phyloP scores from a whole-genome alignment of 2,888 invertebrate species.

The Himalopsyche anomala region DNA sequence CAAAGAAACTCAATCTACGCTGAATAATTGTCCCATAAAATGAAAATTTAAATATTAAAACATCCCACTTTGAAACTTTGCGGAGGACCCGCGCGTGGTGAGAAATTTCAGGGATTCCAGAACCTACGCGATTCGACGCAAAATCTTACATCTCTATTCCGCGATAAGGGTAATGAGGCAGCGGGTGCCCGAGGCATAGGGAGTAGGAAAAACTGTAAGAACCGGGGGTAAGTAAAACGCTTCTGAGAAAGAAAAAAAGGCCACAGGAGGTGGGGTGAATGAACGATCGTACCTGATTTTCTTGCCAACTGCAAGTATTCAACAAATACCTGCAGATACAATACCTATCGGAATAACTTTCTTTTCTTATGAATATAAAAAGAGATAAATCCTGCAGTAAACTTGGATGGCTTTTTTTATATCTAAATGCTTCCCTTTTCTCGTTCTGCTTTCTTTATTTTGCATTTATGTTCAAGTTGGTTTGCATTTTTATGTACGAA shows the following conservation, averaged over 20 bases:
- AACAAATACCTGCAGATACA: slow-evolving; percentile 62
- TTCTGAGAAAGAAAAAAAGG: slow-evolving; percentile 57
- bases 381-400: slow-evolving; percentile 64
- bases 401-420: slow-evolving; percentile 64
- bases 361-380: slow-evolving; percentile 65
- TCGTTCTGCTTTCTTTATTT: slow-evolving; percentile 63
- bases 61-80: slow-evolving; percentile 48
- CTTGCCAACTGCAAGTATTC: slow-evolving; percentile 47
- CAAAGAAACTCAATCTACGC: slow-evolving; percentile 30
- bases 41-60: slow-evolving; percentile 45
- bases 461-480: slow-evolving; percentile 62
- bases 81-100: slow-evolving; percentile 48
- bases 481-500: slow-evolving; percentile 64
- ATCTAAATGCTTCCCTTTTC: slow-evolving; percentile 63
- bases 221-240: slow-evolving; percentile 54
- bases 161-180: slow-evolving; percentile 65
- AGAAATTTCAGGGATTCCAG: slow-evolving; percentile 51
- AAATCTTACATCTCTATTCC: slow-evolving; percentile 63
- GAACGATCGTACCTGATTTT: slow-evolving; percentile 59
- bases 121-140: slow-evolving; percentile 60
- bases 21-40: slow-evolving; percentile 41
- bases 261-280: slow-evolving; percentile 55
- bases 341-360: slow-evolving; percentile 64
- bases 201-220: slow-evolving; percentile 41
- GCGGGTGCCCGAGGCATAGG: slow-evolving; percentile 55